A percentile compares a stretch with the other conserved stretches of the same genome.
Conservation (phyloP, 2,113 vertebrate species). For the Podilymbus podiceps region DNA sequence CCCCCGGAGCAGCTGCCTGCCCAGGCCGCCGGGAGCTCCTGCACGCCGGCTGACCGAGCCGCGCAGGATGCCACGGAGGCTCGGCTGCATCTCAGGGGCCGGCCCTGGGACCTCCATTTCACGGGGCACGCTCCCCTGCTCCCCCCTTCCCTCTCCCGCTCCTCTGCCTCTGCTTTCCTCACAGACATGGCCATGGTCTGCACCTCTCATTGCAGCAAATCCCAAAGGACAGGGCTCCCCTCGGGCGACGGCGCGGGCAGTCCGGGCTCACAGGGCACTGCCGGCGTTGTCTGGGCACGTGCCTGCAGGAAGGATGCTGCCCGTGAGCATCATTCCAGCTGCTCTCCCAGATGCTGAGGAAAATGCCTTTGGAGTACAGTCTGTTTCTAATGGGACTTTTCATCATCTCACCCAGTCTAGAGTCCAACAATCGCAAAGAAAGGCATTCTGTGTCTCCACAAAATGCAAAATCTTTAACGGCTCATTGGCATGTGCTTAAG, state of each 20-base stretch:
- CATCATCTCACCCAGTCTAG: not conserved
- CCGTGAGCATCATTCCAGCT: fast-evolving
- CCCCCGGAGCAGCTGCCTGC: too few relatives aligned
- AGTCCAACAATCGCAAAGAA: not conserved
- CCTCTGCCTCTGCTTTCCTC: not conserved
- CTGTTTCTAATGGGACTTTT: not conserved
- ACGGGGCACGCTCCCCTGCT: not conserved
- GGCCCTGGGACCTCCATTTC: not conserved
- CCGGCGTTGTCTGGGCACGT: fast-evolving
- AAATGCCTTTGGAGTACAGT: not conserved
- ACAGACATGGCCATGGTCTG: fast-evolving
- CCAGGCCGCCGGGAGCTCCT: not conserved
- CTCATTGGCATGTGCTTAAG: constrained; percentile 44
- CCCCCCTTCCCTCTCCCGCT: not conserved
- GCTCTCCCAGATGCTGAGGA: not conserved
- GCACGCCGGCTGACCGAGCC: not conserved
- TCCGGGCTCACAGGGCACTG: fast-evolving
- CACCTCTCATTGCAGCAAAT: fast-evolving
- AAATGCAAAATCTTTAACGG: constrained; percentile 53
- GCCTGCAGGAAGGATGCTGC: fast-evolving
- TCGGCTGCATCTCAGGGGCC: fast-evolving
- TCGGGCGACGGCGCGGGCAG: fast-evolving
- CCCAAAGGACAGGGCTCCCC: not conserved
- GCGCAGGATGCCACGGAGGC: fast-evolving
- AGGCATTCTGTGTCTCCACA: constrained; percentile 4